Evolutionary conservation across 1,140 invertebrate species (phyloP).

Genomic region (Rhyacophila brunnea): DNA sequence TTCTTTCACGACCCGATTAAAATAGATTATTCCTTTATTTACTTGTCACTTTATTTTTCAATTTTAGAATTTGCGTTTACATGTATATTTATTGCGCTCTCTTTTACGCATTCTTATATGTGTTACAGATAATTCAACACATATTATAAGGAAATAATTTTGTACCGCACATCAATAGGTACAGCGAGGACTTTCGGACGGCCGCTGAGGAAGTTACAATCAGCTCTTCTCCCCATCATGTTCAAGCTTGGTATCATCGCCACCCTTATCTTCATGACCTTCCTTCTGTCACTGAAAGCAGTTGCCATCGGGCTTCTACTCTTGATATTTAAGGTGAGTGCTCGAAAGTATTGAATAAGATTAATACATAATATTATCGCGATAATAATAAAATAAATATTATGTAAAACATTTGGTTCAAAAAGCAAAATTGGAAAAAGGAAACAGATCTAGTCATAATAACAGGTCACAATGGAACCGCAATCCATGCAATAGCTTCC

Average conservation of each 20-base stretch:
- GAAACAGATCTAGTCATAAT: too few relatives aligned
- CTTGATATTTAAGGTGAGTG: constrained; percentile 40
- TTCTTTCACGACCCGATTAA: too few relatives aligned
- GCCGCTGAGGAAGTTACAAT: constrained; percentile 48
- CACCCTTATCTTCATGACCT: constrained; percentile 48
- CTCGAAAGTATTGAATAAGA: too few relatives aligned
- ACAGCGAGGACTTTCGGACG: constrained; percentile 46
- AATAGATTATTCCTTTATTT: too few relatives aligned
- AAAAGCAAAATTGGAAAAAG: too few relatives aligned
- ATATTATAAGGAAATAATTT: neutral
- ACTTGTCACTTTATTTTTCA: too few relatives aligned
- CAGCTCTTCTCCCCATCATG: constrained; percentile 45
- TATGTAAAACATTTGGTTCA: too few relatives aligned
- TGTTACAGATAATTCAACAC: neutral
- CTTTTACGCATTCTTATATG: neutral
- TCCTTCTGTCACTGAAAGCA: constrained; percentile 47
- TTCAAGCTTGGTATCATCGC: constrained; percentile 48
- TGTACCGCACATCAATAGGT: constrained; percentile 17
- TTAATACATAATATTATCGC: too few relatives aligned
- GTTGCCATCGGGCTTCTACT: constrained; percentile 43
- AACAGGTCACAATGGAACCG: too few relatives aligned
- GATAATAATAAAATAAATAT: too few relatives aligned
- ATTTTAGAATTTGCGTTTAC: too few relatives aligned
- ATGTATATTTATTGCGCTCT: neutral
- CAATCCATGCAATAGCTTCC: too few relatives aligned